Base-by-base conservation (phyloP, 1,140 invertebrate genomes). In the Diachasma alloeum region DNA sequence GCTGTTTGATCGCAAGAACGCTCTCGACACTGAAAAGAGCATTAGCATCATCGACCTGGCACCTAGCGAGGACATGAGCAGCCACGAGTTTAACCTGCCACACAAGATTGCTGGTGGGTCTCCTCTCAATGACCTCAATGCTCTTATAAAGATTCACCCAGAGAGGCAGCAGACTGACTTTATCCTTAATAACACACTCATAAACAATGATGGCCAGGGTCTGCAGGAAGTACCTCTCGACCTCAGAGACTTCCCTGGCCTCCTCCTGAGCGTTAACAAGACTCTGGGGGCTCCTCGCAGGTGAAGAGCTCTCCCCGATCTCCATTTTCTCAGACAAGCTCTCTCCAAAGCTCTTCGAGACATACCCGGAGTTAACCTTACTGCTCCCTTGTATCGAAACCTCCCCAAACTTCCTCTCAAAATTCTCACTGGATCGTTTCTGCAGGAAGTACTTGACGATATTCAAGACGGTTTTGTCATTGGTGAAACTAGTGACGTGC, bases 101-200 rank as follows among this genome's bases (percentile, higher is more conserved):
- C 46, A 93, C 86, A 75, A 92, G 89, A 79, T 91, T 89, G 1
- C 89, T 86, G 5, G 85, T 90, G 4, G 92, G 91, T 24, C 81
- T 66, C 46, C 75, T 81, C 36, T 81, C 72, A n/a, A 87, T 82
- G 3, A 83, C 80, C 4, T 80, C 79, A 82, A 90, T 86, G 77
- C 94, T 94, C 89, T 94, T 93, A 74, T 94, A 88, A 68, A 95
- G 91, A 15, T 91, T 91, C 4, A 94, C 89, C 91, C 94, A 95
- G 73, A 95, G 91, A 4, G 94, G 93, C 76, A 98, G 86, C 19
- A 96, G 91, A 83, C 94, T 94, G 70, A 96, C 89, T 85, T 96
- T 96, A 87, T 98, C 96, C 83, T 94, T 93, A 0, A 96, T 93
- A 0, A 97, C 93, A 77, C 96, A 97, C 85, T 97, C 96, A 83